These are phyloP conservation scores for Jacana jacana DNA, from an alignment of 2,113 vertebrate genomes.

Conservation along the genomic window DNA sequence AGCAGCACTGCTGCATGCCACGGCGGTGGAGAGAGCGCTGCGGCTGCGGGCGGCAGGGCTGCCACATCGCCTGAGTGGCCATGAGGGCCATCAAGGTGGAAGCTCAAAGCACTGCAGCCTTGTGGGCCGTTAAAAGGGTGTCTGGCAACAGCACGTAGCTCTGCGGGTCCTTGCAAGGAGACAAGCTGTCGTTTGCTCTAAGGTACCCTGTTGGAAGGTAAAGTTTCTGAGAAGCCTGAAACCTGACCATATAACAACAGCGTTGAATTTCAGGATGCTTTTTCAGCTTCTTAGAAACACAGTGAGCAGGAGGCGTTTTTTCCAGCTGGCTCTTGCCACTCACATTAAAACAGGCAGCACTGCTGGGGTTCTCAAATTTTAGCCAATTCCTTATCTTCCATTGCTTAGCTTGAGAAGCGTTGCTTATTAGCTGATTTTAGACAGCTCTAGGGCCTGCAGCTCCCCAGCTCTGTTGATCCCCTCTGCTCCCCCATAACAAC, in stretches of 20 bases:
- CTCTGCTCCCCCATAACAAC: background rate
- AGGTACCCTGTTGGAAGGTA: background rate
- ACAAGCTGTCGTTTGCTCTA: background rate
- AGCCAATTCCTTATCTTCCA: background rate
- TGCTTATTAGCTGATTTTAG: background rate
- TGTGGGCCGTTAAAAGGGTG: rapidly evolving
- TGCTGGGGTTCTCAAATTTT: background rate
- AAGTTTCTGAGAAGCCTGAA: background rate
- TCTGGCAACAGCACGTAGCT: background rate
- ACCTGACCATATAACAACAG: background rate
- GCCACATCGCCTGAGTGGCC: rapidly evolving
- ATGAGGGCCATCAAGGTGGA: rapidly evolving
- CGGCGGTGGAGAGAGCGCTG: background rate
- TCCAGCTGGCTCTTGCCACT: background rate
- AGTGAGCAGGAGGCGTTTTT: background rate
- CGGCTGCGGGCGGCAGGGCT: rapidly evolving
- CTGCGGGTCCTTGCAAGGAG: background rate
- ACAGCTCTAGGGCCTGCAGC: background rate
- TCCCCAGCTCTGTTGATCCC: background rate
- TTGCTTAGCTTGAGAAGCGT: background rate
- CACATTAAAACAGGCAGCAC: background rate
- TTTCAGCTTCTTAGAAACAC: background rate
- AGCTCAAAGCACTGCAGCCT: background rate
- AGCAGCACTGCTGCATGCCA: rapidly evolving
- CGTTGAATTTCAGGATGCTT: background rate